A percentile compares a stretch with the other conserved stretches of the same genome.
Conservation (phyloP, 2,888 invertebrate genomes). For the Andrena chrysosceles region DNA sequence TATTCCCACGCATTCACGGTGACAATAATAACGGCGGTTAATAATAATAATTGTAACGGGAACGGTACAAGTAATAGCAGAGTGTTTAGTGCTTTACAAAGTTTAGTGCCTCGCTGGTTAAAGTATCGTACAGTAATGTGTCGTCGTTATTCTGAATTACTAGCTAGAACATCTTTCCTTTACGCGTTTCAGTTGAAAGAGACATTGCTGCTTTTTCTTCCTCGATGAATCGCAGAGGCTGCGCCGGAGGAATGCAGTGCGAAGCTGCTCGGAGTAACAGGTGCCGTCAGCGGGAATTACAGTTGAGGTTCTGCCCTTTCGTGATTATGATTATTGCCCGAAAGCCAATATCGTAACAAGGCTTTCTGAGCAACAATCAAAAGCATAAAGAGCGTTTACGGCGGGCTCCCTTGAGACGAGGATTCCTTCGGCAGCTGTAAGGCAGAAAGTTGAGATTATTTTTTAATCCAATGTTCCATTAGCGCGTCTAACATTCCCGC, state of each 20-base stretch:
- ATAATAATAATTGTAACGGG: neutral
- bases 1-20: neutral
- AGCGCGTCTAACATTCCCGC: neutral
- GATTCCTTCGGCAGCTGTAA: slow-evolving; percentile 7
- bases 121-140: neutral
- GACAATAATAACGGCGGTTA: neutral
- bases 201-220: neutral
- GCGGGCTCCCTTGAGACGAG: neutral
- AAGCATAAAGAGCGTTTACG: slow-evolving; percentile 83
- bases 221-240: neutral
- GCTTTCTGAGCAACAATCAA: slow-evolving; percentile 86
- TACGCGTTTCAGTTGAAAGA: too few relatives aligned
- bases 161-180: neutral
- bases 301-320: slow-evolving; percentile 76
- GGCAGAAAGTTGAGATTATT: neutral
- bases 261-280: slow-evolving; percentile 30
- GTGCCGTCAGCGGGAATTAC: slow-evolving; percentile 19
- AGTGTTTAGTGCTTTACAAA: neutral
- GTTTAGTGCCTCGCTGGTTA: neutral
- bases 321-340: slow-evolving; percentile 85
- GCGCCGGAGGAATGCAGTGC: neutral
- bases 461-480: neutral
- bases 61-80: neutral
- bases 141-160: neutral
- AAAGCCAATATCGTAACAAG: slow-evolving; percentile 84